These are phyloP conservation scores for Adelognathus sp. DNA, from an alignment of 2,888 invertebrate genomes.

Conservation along the genomic window DNA sequence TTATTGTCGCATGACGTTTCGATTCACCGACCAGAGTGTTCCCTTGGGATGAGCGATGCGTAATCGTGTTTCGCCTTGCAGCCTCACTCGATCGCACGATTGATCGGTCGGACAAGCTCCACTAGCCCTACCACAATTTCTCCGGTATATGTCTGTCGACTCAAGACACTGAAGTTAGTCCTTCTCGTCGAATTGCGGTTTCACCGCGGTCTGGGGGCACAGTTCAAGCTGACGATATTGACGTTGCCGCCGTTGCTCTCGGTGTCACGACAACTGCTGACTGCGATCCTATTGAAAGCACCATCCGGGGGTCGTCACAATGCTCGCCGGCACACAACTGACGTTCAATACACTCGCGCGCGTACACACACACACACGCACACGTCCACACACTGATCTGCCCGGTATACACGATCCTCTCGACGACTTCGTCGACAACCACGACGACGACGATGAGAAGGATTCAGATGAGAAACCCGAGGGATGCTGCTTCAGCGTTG, in stretches of 20 bases:
- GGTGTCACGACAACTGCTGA: conserved; percentile 46
- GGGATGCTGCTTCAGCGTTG: not conserved
- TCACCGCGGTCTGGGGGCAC: conserved; percentile 6
- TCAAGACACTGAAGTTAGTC: conserved; percentile 12
- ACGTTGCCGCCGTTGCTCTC: conserved; percentile 42
- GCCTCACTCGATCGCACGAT: conserved; percentile 54
- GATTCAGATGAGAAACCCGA: conserved; percentile 15
- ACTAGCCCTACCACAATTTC: conserved; percentile 6
- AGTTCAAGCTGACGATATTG: conserved; percentile 43
- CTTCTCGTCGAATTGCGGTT: conserved; percentile 6
- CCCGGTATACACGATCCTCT: not conserved
- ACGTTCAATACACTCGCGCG: not conserved
- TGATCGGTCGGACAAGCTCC: not conserved
- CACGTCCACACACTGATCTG: no score
- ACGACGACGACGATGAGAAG: conserved; percentile 8
- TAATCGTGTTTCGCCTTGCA: conserved; percentile 13
- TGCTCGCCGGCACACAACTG: conserved; percentile 7
- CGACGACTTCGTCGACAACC: not conserved
- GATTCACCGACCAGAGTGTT: not conserved
- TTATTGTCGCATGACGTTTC: not conserved
- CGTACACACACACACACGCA: no score
- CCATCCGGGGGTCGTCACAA: conserved; percentile 42
- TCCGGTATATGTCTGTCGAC: conserved; percentile 16
- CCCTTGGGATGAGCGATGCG: not conserved
- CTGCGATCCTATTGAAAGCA: conserved; percentile 48